A percentile compares a stretch with the other conserved stretches of the same genome.
phyloP scores from a whole-genome alignment of 2,888 invertebrate genomes.

The Sicus ferrugineus region DNA sequence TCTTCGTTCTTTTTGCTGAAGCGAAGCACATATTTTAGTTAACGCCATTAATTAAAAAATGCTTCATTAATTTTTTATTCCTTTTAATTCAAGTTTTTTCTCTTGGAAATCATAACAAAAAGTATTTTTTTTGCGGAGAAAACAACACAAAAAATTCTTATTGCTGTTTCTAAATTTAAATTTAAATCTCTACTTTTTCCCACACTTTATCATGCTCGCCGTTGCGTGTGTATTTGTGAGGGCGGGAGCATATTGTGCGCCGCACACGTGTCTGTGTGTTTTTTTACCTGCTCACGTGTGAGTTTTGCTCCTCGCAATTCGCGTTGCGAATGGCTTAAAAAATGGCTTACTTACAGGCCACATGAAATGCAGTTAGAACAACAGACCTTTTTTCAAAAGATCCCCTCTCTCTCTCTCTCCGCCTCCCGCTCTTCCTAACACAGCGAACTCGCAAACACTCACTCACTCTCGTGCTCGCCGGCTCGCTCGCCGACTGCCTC shows the following conservation, averaged over 20 bases:
- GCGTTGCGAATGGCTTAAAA: neutral
- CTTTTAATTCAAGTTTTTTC: neutral
- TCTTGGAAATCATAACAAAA: neutral
- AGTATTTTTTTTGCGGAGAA: neutral
- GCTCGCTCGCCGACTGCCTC: no score
- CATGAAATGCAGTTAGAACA: slow-evolving; percentile 4
- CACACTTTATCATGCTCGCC: neutral
- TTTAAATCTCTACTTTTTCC: no score
- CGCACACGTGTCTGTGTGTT: neutral
- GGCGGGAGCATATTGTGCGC: no score
- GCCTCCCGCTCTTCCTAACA: neutral
- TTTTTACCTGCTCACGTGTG: no score
- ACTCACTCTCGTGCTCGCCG: no score
- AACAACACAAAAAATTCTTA: neutral
- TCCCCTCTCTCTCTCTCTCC: neutral
- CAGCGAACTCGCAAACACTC: no score
- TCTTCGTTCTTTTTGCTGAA: neutral
- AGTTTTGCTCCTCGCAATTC: neutral
- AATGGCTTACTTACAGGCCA: slow-evolving; percentile 13
- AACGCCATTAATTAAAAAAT: neutral
- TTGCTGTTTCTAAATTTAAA: neutral
- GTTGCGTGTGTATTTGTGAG: neutral
- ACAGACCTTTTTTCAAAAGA: slow-evolving; percentile 6
- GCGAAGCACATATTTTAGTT: neutral
- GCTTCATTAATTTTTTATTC: neutral